Conservation (phyloP, 2,113 vertebrate species). For the Rhegmatorhina hoffmannsi region DNA sequence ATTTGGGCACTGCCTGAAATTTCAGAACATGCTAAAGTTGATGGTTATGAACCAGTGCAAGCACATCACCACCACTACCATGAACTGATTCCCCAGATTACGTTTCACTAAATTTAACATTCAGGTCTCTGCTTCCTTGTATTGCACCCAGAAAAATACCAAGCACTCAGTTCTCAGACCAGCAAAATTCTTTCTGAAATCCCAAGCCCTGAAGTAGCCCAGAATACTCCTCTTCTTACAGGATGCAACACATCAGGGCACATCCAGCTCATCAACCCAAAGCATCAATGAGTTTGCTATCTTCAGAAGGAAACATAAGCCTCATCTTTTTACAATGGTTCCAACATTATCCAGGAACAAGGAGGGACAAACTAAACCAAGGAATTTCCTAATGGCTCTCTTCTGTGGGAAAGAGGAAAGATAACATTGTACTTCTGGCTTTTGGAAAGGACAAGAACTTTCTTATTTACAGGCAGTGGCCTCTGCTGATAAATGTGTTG, state of each 20-base stretch:
- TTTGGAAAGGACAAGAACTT: constrained; percentile 1
- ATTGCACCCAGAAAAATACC: not conserved
- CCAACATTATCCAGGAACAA: constrained; percentile 48
- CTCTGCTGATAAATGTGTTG: constrained; percentile 10
- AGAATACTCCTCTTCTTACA: not conserved
- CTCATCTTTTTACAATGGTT: constrained; percentile 33
- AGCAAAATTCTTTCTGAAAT: not conserved
- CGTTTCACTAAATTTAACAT: not conserved
- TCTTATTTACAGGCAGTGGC: constrained; percentile 27
- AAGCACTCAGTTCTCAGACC: not conserved
- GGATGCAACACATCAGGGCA: not conserved
- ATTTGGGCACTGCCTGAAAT: not conserved
- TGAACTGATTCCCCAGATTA: not conserved
- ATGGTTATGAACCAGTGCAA: not conserved
- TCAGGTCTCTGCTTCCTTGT: not conserved
- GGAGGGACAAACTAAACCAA: constrained; percentile 37
- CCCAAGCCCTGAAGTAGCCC: not conserved
- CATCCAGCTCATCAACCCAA: constrained; percentile 6
- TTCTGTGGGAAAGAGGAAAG: constrained; percentile 50
- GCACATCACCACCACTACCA: not conserved
- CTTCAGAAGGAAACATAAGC: constrained; percentile 22
- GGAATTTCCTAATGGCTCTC: constrained; percentile 40
- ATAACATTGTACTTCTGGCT: constrained; percentile 54
- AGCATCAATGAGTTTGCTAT: not conserved
- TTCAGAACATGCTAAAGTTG: not conserved